Evolutionary conservation across 2,113 vertebrate species (phyloP).

Genomic region (Laticauda laticaudata): DNA sequence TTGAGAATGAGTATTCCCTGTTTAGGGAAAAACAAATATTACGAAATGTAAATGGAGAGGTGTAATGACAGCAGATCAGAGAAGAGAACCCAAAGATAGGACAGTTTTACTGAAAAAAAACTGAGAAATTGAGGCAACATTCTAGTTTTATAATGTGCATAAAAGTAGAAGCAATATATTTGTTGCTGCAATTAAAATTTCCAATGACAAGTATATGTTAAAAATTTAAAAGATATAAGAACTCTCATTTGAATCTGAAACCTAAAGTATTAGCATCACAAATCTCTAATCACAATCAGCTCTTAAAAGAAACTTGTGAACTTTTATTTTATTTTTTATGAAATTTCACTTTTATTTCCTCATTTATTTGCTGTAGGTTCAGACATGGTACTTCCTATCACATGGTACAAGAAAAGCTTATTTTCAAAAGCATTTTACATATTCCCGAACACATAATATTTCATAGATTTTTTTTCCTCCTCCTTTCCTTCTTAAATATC

Average conservation of each 20-base stretch:
- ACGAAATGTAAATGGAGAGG: neutral
- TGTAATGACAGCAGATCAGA: neutral
- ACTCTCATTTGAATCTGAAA: neutral
- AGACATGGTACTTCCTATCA: neutral
- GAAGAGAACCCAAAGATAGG: neutral
- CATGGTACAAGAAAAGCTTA: neutral
- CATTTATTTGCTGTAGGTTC: neutral
- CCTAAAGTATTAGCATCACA: neutral
- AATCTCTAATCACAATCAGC: neutral
- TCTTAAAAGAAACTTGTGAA: neutral
- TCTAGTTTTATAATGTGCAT: neutral
- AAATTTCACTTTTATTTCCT: neutral
- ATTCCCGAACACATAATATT: neutral
- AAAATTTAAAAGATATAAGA: neutral
- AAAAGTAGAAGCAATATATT: neutral
- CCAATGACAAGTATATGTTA: neutral
- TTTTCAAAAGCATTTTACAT: neutral
- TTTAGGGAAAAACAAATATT: neutral
- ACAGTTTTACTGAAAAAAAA: neutral
- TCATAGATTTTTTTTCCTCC: neutral
- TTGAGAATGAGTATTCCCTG: neutral
- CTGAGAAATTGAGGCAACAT: neutral
- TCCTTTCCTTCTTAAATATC: neutral
- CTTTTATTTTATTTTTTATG: neutral
- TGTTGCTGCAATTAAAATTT: neutral